Evolutionary conservation across 2,113 vertebrate species (phyloP), one percentile per base, ranked within the genome.

Genomic region (Balaeniceps rex): DNA sequence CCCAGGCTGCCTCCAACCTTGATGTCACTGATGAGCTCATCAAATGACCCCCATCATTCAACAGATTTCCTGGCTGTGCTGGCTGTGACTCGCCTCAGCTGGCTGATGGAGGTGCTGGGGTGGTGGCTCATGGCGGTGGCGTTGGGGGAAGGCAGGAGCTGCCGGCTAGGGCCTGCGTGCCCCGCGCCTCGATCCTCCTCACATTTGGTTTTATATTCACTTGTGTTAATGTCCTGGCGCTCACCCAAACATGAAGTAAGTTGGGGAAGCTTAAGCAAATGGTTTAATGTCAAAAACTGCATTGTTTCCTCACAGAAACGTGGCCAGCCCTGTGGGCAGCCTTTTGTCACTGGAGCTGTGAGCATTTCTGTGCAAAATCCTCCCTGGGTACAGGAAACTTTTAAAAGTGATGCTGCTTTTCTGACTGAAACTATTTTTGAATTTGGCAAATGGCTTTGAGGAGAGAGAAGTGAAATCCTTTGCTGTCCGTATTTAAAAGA

Each of bases 51-150:
- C 38, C 23, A 2, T 44, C 13, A 7, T 38, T 61, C 71, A 7
- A 6, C 19, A 19, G 33, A 16, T 65, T 44, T 52, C 36, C 65
- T 55, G 47, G 36, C 64, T 0, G 3, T 19, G 25, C 54, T 29
- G 66, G 38, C 38, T 2, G 3, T 3, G 6, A 14, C 55, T 40
- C 6, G 1, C n/a, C 63, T 54, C 46, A 17, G 72, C 40, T 1
- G 34, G 52, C 63, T 2, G 8, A 8, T 3, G 29, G 34, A 21
- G 1, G 1, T 5, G 36, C 26, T 21, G 47, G 7, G 19, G 33
- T 2, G 4, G 49, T 1, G 4, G 46, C 51, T 14, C 12, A 11
- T 31, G 75, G 55, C 0, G 4, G 68, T 11, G 2, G 3, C 0
- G 2, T 49, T 51, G 49, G 82, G 34, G 29, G 64, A 33, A 63